Evolutionary conservation across 2,113 vertebrate species (phyloP).

Genomic region (Pedionomus torquatus): DNA sequence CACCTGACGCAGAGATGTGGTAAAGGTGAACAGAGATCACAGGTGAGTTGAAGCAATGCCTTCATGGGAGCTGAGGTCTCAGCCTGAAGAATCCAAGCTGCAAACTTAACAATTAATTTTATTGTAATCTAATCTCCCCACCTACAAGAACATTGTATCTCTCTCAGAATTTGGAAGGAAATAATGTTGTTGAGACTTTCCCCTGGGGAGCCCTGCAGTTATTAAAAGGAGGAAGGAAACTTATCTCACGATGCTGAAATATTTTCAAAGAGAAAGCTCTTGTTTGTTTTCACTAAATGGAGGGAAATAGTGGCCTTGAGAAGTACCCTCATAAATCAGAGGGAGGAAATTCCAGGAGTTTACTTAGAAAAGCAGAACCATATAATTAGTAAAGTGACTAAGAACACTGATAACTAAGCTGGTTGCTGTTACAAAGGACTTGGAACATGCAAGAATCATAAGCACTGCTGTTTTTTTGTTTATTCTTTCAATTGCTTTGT

Average conservation of each 20-base stretch:
- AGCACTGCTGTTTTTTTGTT: neutral
- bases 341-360: constrained; percentile 46
- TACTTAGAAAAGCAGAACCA: neutral
- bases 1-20: neutral
- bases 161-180: constrained; percentile 26
- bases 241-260: constrained; percentile 36
- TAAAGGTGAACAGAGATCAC: neutral
- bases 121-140: constrained; percentile 23
- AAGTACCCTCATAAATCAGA: neutral
- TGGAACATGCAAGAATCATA: neutral
- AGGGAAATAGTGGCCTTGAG: constrained; percentile 41
- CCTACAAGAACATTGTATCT: neutral
- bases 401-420: neutral
- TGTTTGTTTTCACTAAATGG: constrained; percentile 53
- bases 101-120: neutral
- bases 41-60: neutral
- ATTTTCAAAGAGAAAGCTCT: constrained; percentile 32
- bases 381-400: neutral
- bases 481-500: neutral
- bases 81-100: neutral
- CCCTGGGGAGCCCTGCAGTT: neutral
- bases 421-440: neutral
- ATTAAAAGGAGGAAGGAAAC: constrained; percentile 62
- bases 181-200: constrained; percentile 12
- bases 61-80: neutral